Evolutionary conservation across 2,113 vertebrate genomes (phyloP), one percentile per base, ranked within the genome.

Genomic region (Pipra filicauda): DNA sequence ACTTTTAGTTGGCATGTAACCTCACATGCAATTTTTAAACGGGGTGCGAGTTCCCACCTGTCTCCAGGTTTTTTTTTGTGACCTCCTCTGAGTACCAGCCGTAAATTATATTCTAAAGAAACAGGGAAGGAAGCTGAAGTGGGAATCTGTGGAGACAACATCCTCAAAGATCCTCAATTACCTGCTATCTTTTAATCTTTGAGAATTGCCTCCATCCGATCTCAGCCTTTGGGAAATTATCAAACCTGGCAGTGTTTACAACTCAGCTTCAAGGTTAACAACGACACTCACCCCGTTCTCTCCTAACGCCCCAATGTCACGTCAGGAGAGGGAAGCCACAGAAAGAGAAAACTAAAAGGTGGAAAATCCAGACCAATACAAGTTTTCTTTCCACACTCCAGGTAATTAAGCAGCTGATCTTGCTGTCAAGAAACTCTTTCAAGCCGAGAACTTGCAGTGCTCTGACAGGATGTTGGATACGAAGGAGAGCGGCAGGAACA

Each of bases 161-260:
- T 92, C 92, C 94, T 96, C 72, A 4, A 93, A 96, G 91, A 86
- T 71, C 72, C 82, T 66, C 92, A 94, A 66, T 90, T 86, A 93
- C 82, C 92, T 82, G 75, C 3, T 69, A 12, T 5, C 58, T 91
- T 85, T 51, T 49, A 26, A 80, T 93, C 26, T 12, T 37, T 26
- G 85, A 92, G 85, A 92, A 80, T 77, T 94, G 75, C 31, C 75
- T 94, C 69, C 79, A 80, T 22, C 79, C 77, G 58, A 77, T 16
- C 58, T 57, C 88, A 80, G 64, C 91, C 94, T 92, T 2, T 11
- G 92, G 95, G 96, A 95, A 94, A 95, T 95, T 11, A 72, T 20
- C 62, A 19, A 20, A 79, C 31, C 79, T 93, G 88, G 48, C 0
- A 72, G 72, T 88, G 90, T 90, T 95, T 72, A 75, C 78, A 35